phyloP scores from a whole-genome alignment of 2,113 vertebrate species.

The Dinomys branickii region DNA sequence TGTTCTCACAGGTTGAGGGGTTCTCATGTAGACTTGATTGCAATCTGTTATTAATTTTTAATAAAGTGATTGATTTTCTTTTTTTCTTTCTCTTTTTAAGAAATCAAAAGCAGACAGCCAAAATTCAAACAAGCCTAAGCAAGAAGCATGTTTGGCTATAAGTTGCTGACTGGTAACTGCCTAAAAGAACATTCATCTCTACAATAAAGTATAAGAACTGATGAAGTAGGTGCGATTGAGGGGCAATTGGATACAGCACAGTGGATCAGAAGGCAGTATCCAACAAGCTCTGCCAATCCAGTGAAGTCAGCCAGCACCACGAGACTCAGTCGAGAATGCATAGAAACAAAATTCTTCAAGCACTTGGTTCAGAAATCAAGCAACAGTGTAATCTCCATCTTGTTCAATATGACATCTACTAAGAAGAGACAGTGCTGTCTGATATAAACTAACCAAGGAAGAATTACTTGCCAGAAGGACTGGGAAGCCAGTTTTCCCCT shows the following conservation, averaged over 20 bases:
- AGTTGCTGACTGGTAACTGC: background rate
- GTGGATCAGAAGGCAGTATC: background rate
- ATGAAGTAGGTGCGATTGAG: background rate
- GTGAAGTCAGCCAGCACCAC: background rate
- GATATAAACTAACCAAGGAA: background rate
- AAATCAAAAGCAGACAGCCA: constrained; percentile 19
- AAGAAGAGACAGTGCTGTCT: background rate
- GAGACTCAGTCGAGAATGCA: background rate
- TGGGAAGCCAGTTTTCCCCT: background rate
- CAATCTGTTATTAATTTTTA: constrained; percentile 41
- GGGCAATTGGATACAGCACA: background rate
- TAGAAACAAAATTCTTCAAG: background rate
- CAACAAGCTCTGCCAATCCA: background rate
- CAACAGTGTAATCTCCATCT: background rate
- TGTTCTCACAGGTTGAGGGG: background rate
- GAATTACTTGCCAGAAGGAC: background rate
- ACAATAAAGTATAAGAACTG: background rate
- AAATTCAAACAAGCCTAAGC: background rate
- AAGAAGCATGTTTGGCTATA: background rate
- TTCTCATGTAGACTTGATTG: constrained; percentile 8
- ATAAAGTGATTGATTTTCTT: background rate
- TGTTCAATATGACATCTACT: background rate
- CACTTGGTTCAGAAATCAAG: background rate
- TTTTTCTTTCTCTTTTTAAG: background rate
- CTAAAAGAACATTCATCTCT: background rate